Base-by-base conservation (phyloP, 2,888 invertebrate species). In the Heliconius aoede region DNA sequence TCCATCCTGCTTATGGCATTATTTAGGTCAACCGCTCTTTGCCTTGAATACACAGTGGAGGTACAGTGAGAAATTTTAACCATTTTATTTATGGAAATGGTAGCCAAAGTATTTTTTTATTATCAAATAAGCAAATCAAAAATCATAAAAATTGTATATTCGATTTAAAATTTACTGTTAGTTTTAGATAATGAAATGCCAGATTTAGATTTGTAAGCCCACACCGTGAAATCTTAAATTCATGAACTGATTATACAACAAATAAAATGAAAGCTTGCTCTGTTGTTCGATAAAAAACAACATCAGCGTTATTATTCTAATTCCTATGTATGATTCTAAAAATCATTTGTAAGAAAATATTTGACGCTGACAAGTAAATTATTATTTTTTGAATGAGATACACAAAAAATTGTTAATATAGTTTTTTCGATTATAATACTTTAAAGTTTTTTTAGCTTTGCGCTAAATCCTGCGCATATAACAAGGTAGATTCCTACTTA, bases 151-250 rank as follows among this genome's bases (percentile, higher is more conserved):
- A 18, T 62, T 72, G 40, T 61, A 73, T 18, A 30, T 69, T n/a
- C 32, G 24, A 32, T 58, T 32, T 51, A 3, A 28, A 30, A 55
- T 55, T 3, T 21, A 36, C 60, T 40, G 36, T 60, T 60, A 40
- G 26, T 72, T 46, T 61, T 36, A 40, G 11, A 60, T 60, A 60
- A 26, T 26, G 1, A 26, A 69, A 75, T 73, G 78, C 74, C 65
- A 65, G 58, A 74, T 76, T 74, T 76, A 73, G 26, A 74, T 78
- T 71, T 65, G 72, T 72, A 67, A 74, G 69, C 58, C 55, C 73
- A 83, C 82, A 83, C 86, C 91, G 88, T 91, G 91, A 91, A 92
- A 92, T 92, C 87, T 86, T 86, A 91, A 92, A 92, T 92, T 87
- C 85, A 82, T 80, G 83, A 79, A 86, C 83, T 85, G 86, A 88